These are phyloP conservation scores for Xiphorhynchus elegans DNA, from an alignment of 2,113 vertebrate genomes.

Conservation along the genomic window DNA sequence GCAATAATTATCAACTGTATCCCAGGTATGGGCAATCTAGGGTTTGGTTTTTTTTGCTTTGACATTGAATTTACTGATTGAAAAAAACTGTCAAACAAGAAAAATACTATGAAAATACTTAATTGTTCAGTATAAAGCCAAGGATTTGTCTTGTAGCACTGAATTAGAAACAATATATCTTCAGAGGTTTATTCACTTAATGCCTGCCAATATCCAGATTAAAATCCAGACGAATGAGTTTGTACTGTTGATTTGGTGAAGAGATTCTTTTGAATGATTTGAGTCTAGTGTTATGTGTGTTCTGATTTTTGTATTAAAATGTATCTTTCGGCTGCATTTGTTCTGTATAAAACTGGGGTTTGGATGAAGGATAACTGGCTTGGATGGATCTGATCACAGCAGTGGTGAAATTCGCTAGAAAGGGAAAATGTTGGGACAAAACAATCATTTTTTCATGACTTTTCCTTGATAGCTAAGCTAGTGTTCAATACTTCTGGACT, in stretches of 20 bases:
- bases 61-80: not conserved
- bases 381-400: not conserved
- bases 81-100: not conserved
- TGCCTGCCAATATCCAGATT: not conserved
- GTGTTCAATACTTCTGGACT: not conserved
- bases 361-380: not conserved
- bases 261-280: not conserved
- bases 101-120: not conserved
- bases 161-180: not conserved
- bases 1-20: not conserved
- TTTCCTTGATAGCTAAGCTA: not conserved
- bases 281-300: not conserved
- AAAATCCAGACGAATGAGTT: not conserved
- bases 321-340: not conserved
- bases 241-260: not conserved
- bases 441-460: not conserved
- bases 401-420: not conserved
- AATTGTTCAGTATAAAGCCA: not conserved
- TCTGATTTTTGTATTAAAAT: not conserved
- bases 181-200: not conserved
- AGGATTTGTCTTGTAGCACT: not conserved
- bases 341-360: not conserved
- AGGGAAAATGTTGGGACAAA: not conserved
- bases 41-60: not conserved
- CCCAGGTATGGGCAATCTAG: not conserved